Percentiles rank a stretch among this genome's conserved stretches.
Conservation (phyloP, 2,797 vertebrate genomes). For the Pachyuromys duprasi region DNA sequence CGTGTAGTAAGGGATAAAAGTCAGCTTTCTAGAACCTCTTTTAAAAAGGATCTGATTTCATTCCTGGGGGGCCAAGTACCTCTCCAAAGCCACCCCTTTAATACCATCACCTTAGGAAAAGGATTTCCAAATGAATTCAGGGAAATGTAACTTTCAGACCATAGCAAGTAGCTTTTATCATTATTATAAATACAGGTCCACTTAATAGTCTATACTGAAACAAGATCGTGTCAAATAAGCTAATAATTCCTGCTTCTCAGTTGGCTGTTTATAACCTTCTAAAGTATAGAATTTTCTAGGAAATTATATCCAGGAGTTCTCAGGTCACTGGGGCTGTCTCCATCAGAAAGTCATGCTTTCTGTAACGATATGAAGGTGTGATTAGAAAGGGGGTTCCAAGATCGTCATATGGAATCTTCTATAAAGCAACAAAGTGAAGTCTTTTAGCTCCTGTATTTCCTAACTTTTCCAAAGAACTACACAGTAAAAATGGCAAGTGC, state of each 20-base stretch:
- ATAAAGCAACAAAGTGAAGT: not conserved
- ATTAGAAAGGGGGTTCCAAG: not conserved
- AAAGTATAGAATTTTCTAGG: not conserved
- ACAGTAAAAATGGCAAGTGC: not conserved
- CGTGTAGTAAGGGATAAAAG: not conserved
- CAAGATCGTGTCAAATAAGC: not conserved
- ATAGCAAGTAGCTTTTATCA: not conserved
- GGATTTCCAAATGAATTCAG: not conserved
- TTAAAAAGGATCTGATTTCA: not conserved
- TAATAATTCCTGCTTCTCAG: not conserved
- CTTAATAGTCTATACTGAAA: not conserved
- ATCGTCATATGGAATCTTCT: not conserved
- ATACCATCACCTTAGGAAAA: not conserved
- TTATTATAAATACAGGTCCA: not conserved
- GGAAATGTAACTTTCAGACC: not conserved
- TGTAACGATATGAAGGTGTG: no score
- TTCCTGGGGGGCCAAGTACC: not conserved
- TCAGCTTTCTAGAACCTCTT: not conserved
- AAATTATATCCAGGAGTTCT: not conserved
- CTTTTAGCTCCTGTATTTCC: not conserved
- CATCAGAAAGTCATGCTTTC: not conserved
- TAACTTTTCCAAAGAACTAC: not conserved
- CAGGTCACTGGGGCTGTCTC: not conserved
- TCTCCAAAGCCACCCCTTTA: not conserved
- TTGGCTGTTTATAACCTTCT: not conserved